These are phyloP conservation scores for Sycobia sp. DNA, from an alignment of 1,140 invertebrate genomes.

Conservation along the genomic window DNA sequence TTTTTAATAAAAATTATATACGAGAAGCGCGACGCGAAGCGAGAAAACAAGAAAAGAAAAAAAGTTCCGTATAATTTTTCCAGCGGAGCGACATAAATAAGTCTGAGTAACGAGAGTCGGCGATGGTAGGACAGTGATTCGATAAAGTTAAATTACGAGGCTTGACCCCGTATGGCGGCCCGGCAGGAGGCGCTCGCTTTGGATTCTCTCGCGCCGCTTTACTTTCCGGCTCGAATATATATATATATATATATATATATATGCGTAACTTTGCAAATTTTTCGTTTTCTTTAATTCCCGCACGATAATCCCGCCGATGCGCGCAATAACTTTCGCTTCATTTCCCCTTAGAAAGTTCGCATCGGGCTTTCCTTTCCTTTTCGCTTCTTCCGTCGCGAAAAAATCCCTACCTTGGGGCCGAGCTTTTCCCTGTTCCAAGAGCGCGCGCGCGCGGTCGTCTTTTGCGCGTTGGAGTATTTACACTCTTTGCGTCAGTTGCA, in stretches of 20 bases:
- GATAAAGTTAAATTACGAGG: conserved; percentile 48
- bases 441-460: no score
- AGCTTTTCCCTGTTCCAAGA: no score
- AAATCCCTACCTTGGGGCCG: no score
- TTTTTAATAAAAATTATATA: no score
- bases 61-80: conserved; percentile 9
- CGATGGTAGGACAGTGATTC: conserved; percentile 36
- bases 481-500: no score
- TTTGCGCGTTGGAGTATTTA: no score
- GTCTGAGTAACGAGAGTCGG: conserved; percentile 32
- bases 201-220: conserved; percentile 17
- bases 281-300: conserved; percentile 48
- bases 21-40: no score
- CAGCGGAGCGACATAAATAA: conserved; percentile 38
- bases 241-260: no score
- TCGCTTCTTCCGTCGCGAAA: no score
- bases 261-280: conserved; percentile 49
- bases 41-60: no score
- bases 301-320: conserved; percentile 35
- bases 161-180: conserved; percentile 3
- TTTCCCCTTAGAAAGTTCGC: background rate
- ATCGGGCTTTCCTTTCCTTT: no score
- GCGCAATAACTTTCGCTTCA: conserved; percentile 23
- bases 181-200: conserved; percentile 25
- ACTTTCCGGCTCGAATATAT: conserved; percentile 34